phyloP scores from a whole-genome alignment of 2,797 vertebrate genomes.

The Carapus acus region DNA sequence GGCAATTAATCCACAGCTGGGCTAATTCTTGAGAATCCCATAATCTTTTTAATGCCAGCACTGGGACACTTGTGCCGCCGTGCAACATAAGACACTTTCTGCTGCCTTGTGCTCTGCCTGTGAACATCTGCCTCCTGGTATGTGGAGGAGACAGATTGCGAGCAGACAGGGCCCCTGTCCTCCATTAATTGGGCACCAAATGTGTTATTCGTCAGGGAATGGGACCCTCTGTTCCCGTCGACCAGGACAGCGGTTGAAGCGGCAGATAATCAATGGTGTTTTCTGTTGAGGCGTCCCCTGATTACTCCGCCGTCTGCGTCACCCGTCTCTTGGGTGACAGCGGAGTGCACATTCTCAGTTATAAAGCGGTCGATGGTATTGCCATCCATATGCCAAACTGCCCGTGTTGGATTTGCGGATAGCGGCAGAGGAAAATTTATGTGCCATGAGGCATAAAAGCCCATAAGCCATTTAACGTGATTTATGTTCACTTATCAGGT shows the following conservation, averaged over 20 bases:
- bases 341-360: slow-evolving; percentile 12
- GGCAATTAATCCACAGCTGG: slow-evolving; percentile 20
- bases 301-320: slow-evolving; percentile 27
- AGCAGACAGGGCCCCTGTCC: slow-evolving; percentile 44
- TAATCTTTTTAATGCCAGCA: slow-evolving; percentile 39
- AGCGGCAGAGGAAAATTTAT: slow-evolving; percentile 41
- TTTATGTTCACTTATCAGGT: slow-evolving; percentile 47
- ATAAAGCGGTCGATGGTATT: slow-evolving; percentile 22
- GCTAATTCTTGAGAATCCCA: slow-evolving; percentile 25
- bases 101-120: slow-evolving; percentile 32
- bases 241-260: slow-evolving; percentile 15
- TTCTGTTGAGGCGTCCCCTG: slow-evolving; percentile 12
- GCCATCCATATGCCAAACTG: slow-evolving; percentile 16
- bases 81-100: slow-evolving; percentile 29
- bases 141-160: slow-evolving; percentile 47
- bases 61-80: slow-evolving; percentile 33
- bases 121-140: slow-evolving; percentile 59
- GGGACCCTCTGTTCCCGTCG: slow-evolving; percentile 37
- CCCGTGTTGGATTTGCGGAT: slow-evolving; percentile 23
- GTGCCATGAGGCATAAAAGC: slow-evolving; percentile 44
- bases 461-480: slow-evolving; percentile 41
- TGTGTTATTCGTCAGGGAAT: slow-evolving; percentile 45
- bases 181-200: slow-evolving; percentile 47
- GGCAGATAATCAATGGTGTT: slow-evolving; percentile 45
- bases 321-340: slow-evolving; percentile 8